Conservation (phyloP, 64 coral and sea anemone genomes). For the Pocillopora verrucosa region DNA sequence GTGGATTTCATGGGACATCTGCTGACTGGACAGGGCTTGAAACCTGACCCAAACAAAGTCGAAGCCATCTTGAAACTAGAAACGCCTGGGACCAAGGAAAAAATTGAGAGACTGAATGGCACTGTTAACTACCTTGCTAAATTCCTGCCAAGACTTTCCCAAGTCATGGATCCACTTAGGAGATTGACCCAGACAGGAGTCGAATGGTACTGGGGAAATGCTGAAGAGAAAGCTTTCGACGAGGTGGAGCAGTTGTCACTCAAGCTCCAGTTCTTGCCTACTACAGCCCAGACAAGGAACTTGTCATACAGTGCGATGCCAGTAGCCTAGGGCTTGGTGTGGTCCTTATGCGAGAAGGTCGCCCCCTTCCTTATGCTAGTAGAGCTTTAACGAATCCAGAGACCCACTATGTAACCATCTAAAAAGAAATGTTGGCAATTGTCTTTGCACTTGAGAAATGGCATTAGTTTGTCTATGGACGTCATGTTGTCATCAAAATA, state of each 20-base stretch:
- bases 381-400: slow-evolving; percentile 21
- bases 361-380: slow-evolving; percentile 14
- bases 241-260: slow-evolving; percentile 32
- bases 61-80: too few relatives aligned
- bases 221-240: slow-evolving; percentile 20
- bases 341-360: background rate
- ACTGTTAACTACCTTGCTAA: too few relatives aligned
- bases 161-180: slow-evolving; percentile 8
- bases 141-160: background rate
- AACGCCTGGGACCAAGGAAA: too few relatives aligned
- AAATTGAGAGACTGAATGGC: too few relatives aligned
- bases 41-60: too few relatives aligned
- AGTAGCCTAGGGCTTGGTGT: slow-evolving; percentile 24
- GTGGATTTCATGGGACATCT: too few relatives aligned
- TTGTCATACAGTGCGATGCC: slow-evolving; percentile 42
- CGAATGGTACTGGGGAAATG: background rate
- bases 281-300: slow-evolving; percentile 17
- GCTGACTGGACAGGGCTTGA: too few relatives aligned
- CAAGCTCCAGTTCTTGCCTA: slow-evolving; percentile 32
- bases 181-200: background rate
- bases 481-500: background rate
- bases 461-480: slow-evolving; percentile 25
- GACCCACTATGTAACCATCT: slow-evolving; percentile 29
- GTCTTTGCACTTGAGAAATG: slow-evolving; percentile 42
- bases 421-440: slow-evolving; percentile 34